phyloP scores from a whole-genome alignment of 1,140 invertebrate species.

The Rhyzopertha dominica region DNA sequence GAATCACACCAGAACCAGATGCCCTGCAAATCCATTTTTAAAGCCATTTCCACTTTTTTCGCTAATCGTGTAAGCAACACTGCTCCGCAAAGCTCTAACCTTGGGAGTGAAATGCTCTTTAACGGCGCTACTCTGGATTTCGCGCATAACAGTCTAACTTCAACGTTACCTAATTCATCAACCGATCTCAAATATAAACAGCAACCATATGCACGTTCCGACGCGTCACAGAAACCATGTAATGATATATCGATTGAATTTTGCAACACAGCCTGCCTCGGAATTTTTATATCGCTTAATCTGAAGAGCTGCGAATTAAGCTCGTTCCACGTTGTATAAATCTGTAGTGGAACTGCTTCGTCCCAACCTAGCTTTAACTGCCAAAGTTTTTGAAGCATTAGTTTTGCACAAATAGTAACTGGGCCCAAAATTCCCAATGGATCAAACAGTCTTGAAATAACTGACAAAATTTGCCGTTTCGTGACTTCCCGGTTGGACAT shows the following conservation, averaged over 20 bases:
- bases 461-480: constrained; percentile 6
- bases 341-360: constrained; percentile 17
- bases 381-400: constrained; percentile 40
- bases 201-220: constrained; percentile 29
- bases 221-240: constrained; percentile 36
- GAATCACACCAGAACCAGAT: constrained; percentile 5
- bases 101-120: not conserved
- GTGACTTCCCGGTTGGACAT: not conserved
- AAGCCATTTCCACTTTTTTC: not conserved
- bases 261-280: constrained; percentile 2
- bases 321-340: constrained; percentile 22
- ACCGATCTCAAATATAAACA: constrained; percentile 22
- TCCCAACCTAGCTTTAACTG: constrained; percentile 36
- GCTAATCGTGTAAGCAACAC: constrained; percentile 21
- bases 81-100: constrained; percentile 29
- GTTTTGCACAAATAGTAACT: constrained; percentile 32
- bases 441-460: constrained; percentile 21
- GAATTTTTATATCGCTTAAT: constrained; percentile 19
- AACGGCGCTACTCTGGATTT: constrained; percentile 1
- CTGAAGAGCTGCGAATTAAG: constrained; percentile 15
- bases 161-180: constrained; percentile 2
- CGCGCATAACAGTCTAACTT: not conserved
- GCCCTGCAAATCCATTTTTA: not conserved
- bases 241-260: constrained; percentile 16
- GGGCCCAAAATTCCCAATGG: constrained; percentile 27